Conservation (phyloP, 1,140 invertebrate genomes). For the Nymphalis io region DNA sequence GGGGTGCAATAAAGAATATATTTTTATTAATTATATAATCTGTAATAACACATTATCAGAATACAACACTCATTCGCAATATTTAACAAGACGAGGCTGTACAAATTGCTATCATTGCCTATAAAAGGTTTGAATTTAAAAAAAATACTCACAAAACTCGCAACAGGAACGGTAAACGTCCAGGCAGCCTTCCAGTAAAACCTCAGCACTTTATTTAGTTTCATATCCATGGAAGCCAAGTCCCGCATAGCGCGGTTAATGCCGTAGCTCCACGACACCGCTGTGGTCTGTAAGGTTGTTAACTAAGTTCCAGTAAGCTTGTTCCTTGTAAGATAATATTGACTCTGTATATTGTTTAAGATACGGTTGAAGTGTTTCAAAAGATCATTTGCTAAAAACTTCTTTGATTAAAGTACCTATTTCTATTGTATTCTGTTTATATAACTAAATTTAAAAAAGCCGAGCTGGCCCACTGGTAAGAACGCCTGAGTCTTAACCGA, state of each 20-base stretch:
- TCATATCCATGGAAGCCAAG: slow-evolving; percentile 82
- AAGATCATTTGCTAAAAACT: slow-evolving; percentile 3
- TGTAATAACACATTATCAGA: too few species aligned
- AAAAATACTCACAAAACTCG: slow-evolving; percentile 78
- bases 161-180: slow-evolving; percentile 80
- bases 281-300: slow-evolving; percentile 29
- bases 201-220: slow-evolving; percentile 71
- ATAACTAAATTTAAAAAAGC: too few species aligned
- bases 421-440: background rate
- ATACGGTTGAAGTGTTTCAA: background rate
- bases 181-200: slow-evolving; percentile 83
- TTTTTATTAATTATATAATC: too few species aligned
- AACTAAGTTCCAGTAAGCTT: slow-evolving; percentile 24
- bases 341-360: slow-evolving; percentile 20
- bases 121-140: background rate
- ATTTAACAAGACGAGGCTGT: too few species aligned
- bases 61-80: too few species aligned
- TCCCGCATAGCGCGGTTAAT: slow-evolving; percentile 81
- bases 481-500: too few species aligned
- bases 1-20: too few species aligned
- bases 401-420: background rate
- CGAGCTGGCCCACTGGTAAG: too few species aligned
- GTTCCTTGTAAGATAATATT: slow-evolving; percentile 20
- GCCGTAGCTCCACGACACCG: slow-evolving; percentile 88
- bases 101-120: too few species aligned